Evolutionary conservation across 2,113 vertebrate species (phyloP).

Genomic region (Calypte anna): DNA sequence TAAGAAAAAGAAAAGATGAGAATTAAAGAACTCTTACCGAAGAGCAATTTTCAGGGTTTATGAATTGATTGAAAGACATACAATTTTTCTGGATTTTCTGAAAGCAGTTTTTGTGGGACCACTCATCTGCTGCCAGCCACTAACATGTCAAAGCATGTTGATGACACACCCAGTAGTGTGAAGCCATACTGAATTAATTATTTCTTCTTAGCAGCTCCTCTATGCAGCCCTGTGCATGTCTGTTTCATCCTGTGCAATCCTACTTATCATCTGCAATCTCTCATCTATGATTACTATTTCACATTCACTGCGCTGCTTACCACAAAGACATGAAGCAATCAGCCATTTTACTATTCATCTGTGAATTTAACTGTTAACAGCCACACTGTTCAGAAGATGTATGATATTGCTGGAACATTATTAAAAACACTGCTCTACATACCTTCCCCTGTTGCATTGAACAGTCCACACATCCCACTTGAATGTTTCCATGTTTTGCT

Average conservation of each 20-base stretch:
- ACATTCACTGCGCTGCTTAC: not conserved
- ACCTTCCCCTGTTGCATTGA: constrained; percentile 94
- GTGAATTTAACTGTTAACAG: not conserved
- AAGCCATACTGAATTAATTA: not conserved
- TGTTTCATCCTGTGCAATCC: not conserved
- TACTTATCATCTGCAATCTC: not conserved
- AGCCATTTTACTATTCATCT: not conserved
- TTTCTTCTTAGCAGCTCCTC: not conserved
- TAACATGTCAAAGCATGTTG: not conserved
- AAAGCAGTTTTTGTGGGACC: not conserved
- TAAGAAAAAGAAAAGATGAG: not conserved
- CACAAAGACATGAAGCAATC: not conserved
- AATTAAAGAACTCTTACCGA: not conserved
- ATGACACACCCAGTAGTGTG: not conserved
- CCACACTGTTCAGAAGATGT: not conserved
- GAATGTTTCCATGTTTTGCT: constrained; percentile 96
- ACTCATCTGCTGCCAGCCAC: not conserved
- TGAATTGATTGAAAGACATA: not conserved
- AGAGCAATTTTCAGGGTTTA: not conserved
- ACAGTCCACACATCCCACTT: constrained; percentile 96
- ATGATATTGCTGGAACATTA: not conserved
- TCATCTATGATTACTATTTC: not conserved
- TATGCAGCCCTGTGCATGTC: not conserved
- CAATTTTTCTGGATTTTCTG: not conserved
- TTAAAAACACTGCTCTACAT: constrained; percentile 39